phyloP scores from a whole-genome alignment of 2,797 vertebrate genomes.

The Hafferia zeledoni region DNA sequence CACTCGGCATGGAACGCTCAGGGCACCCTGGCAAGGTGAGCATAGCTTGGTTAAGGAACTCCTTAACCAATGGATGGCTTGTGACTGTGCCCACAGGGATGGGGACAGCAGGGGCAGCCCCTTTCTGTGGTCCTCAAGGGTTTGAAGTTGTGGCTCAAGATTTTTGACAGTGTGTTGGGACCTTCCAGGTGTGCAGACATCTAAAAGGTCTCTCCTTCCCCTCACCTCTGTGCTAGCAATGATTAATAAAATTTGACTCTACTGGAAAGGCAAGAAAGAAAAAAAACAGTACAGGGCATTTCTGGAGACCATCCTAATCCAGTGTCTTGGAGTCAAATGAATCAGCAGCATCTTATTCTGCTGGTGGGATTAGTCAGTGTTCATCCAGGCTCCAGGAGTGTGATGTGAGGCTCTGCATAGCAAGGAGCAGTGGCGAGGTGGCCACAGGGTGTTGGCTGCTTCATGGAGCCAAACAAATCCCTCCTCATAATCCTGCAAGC shows the following conservation, averaged over 20 bases:
- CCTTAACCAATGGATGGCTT: background rate
- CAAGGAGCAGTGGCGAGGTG: background rate
- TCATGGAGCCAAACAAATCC: background rate
- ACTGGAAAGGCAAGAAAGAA: background rate
- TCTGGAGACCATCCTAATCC: background rate
- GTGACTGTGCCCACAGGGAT: background rate
- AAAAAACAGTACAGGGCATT: background rate
- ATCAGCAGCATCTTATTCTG: background rate
- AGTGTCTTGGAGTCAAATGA: background rate
- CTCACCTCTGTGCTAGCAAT: background rate
- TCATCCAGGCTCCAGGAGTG: background rate
- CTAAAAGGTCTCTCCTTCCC: background rate
- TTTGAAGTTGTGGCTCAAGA: background rate
- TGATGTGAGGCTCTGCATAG: background rate
- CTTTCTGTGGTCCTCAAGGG: background rate
- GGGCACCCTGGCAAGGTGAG: background rate
- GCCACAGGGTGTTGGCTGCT: background rate
- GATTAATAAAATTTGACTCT: background rate
- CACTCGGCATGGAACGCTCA: fast-evolving
- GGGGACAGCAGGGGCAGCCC: background rate
- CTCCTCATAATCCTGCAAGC: fast-evolving
- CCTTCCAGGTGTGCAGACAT: background rate
- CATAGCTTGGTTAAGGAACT: fast-evolving
- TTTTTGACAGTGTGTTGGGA: background rate
- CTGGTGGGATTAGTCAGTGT: background rate